Evolutionary conservation across 2,797 vertebrate species (phyloP).

Genomic region (Molothrus ater): DNA sequence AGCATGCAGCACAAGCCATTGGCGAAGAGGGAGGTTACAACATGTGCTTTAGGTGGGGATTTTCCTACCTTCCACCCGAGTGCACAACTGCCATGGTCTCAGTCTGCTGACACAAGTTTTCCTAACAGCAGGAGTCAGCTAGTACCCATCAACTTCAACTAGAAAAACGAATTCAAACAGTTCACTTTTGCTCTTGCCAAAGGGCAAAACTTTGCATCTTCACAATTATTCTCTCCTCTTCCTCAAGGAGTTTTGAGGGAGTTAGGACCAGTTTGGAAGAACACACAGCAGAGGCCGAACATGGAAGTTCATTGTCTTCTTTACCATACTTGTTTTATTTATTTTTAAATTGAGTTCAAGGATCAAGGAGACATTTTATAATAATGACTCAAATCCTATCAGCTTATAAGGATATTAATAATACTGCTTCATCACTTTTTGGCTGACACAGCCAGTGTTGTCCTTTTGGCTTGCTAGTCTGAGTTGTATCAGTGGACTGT

Average conservation of each 20-base stretch:
- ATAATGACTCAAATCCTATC: neutral
- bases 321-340: neutral
- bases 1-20: neutral
- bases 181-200: neutral
- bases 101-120: neutral
- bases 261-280: neutral
- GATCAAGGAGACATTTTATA: neutral
- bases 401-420: neutral
- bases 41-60: neutral
- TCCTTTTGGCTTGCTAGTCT: neutral
- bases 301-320: neutral
- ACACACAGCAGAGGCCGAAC: neutral
- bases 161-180: neutral
- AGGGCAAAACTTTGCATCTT: neutral
- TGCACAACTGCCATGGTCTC: fast-evolving
- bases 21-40: neutral
- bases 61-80: neutral
- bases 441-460: neutral
- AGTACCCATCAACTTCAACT: too few relatives aligned
- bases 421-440: neutral
- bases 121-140: neutral
- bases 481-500: neutral
- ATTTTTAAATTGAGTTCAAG: neutral
- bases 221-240: neutral
- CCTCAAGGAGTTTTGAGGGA: neutral